phyloP scores from a whole-genome alignment of 2,888 invertebrate species.

The Apamea anceps region DNA sequence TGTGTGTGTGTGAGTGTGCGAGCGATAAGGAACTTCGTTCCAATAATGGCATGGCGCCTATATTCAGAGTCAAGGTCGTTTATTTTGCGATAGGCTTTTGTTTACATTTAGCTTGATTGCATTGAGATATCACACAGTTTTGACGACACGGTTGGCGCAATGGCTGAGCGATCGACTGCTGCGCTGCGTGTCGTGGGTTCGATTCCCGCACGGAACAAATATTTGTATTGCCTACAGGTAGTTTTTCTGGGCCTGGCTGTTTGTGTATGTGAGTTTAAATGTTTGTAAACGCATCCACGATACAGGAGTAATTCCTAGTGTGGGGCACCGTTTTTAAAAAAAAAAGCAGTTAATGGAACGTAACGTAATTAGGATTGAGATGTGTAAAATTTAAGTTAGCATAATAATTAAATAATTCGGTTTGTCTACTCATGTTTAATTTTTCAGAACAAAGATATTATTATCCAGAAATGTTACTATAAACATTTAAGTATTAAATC shows the following conservation, averaged over 20 bases:
- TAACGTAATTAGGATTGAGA: slow-evolving; percentile 10
- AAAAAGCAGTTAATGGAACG: background rate
- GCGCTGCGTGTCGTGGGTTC: no score
- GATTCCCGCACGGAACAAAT: no score
- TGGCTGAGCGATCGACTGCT: no score
- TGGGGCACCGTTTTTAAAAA: no score
- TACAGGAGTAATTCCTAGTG: no score
- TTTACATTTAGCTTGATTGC: background rate
- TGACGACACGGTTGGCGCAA: no score
- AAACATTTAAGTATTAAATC: background rate
- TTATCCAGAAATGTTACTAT: background rate
- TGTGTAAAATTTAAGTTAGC: slow-evolving; percentile 7
- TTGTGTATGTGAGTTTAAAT: no score
- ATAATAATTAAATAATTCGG: background rate
- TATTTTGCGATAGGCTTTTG: background rate
- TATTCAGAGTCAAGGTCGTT: background rate
- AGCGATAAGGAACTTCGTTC: background rate
- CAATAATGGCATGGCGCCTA: background rate
- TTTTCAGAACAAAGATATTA: slow-evolving; percentile 17
- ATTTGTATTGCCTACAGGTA: no score
- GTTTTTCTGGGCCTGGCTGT: no score
- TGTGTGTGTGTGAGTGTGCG: no score
- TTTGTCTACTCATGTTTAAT: slow-evolving; percentile 8
- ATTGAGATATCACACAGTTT: background rate
- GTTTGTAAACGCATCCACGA: no score